Conservation (phyloP, 2,113 vertebrate genomes). For the Prinia subflava region DNA sequence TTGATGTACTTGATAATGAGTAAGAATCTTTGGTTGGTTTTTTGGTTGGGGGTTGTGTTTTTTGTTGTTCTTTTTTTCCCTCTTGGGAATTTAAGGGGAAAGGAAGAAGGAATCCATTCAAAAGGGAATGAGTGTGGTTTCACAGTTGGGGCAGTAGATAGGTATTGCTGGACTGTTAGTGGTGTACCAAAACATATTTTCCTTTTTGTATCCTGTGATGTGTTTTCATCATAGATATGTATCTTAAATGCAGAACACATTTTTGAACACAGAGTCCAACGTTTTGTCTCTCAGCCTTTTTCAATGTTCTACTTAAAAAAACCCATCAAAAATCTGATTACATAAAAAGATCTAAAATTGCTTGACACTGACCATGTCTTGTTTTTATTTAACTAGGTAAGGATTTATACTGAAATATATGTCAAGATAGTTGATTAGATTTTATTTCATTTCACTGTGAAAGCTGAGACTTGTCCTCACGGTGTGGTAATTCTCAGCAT, state of each 20-base stretch:
- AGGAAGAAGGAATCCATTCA: neutral
- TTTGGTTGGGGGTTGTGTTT: neutral
- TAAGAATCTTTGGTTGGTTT: neutral
- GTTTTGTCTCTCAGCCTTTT: neutral
- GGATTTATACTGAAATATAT: neutral
- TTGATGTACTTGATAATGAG: neutral
- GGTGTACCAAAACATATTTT: neutral
- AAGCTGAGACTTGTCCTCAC: neutral
- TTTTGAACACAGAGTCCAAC: neutral
- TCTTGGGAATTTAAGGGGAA: neutral
- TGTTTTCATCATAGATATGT: neutral
- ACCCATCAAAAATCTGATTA: neutral
- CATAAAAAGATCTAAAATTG: neutral
- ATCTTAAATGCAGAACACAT: neutral
- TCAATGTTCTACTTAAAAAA: neutral
- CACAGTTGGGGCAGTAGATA: neutral
- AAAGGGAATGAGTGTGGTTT: neutral
- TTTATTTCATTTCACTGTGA: neutral
- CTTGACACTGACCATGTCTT: accelerated
- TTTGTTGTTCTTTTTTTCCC: neutral
- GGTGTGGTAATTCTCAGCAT: neutral
- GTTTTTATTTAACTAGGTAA: neutral
- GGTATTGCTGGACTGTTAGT: neutral
- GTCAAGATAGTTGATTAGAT: neutral
- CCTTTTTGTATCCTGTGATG: neutral